Conservation (phyloP, 2,113 vertebrate species). For the Lophotis ruficrista region DNA sequence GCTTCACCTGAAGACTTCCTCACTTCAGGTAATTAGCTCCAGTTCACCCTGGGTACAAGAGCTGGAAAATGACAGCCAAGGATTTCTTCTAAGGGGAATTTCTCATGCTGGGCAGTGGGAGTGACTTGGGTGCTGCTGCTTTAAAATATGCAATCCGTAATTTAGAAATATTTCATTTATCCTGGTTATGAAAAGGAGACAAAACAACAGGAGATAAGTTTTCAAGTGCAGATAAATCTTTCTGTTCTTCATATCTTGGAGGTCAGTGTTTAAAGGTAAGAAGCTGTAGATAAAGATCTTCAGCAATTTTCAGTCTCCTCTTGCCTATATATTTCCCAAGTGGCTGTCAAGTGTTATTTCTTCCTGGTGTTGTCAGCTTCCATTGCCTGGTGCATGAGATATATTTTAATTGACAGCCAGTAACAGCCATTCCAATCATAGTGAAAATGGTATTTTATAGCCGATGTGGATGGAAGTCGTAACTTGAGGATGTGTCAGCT, state of each 20-base stretch:
- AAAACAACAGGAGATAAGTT: background rate
- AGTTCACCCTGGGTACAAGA: background rate
- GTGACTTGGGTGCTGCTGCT: background rate
- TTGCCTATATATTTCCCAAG: constrained; percentile 43
- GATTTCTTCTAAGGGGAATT: background rate
- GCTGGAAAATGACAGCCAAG: background rate
- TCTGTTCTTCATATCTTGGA: constrained; percentile 4
- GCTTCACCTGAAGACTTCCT: background rate
- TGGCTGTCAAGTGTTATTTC: constrained; percentile 28
- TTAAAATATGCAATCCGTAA: background rate
- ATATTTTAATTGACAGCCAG: constrained; percentile 61
- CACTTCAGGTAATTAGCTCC: background rate
- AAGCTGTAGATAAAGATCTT: constrained; percentile 20
- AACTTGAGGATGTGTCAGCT: constrained; percentile 34
- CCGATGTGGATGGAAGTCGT: background rate
- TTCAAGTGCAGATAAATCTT: background rate
- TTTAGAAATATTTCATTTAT: background rate
- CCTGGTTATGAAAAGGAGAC: background rate
- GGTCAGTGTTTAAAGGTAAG: constrained; percentile 38
- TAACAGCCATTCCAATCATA: constrained; percentile 40
- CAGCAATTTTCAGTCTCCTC: constrained; percentile 23
- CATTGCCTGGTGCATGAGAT: constrained; percentile 35
- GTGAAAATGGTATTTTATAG: constrained; percentile 20
- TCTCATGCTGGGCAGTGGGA: background rate
- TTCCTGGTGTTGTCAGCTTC: constrained; percentile 22